Percentiles rank a stretch among this genome's conserved stretches.
Conservation (phyloP, 2,113 vertebrate species). For the Columba janthina region DNA sequence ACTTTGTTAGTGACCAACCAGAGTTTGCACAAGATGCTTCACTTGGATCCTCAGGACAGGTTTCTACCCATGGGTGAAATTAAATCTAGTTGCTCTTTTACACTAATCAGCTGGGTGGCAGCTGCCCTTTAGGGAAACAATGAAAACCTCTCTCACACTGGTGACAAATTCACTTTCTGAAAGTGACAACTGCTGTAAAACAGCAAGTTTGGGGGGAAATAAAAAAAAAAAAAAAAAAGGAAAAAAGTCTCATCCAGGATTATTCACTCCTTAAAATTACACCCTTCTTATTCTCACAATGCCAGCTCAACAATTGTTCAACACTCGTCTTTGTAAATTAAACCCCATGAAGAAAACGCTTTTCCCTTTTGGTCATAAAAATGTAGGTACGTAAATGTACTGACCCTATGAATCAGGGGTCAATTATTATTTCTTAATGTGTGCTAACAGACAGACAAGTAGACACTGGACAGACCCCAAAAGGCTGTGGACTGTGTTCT, state of each 20-base stretch:
- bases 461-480: constrained; percentile 38
- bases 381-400: neutral
- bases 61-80: neutral
- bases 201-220: neutral
- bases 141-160: neutral
- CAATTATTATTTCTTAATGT: constrained; percentile 39
- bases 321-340: constrained; percentile 16
- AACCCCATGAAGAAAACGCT: neutral
- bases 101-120: neutral
- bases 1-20: neutral
- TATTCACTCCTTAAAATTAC: neutral
- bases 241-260: neutral
- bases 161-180: neutral
- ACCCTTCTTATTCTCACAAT: neutral
- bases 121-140: neutral
- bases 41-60: neutral
- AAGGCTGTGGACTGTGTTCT: constrained; percentile 47
- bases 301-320: neutral
- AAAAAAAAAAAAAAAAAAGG: neutral
- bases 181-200: neutral
- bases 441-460: constrained; percentile 6
- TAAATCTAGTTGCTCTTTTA: neutral
- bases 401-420: constrained; percentile 39
- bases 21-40: neutral
- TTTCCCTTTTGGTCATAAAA: constrained; percentile 39